Base-by-base conservation (phyloP, 1,140 invertebrate species). In the Drosophila miranda region DNA sequence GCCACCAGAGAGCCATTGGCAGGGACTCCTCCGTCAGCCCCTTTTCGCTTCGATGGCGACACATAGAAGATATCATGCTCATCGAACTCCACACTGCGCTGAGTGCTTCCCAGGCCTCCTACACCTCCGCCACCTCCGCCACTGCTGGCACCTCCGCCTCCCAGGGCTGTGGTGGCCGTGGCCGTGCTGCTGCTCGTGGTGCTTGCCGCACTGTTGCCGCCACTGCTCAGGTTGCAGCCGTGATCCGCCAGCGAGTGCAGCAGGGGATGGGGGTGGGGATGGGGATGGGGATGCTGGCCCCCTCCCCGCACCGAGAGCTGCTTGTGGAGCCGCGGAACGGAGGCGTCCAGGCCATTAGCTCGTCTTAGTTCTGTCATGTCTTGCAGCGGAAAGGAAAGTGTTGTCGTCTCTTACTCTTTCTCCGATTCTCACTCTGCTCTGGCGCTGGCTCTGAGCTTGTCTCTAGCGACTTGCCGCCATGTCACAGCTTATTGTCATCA, bases 21-120 rank as follows among this genome's bases (percentile, higher is more conserved):
- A 2, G 78, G 75, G 2, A 63, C 23, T 45, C 67, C 56, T 14
- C 55, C 26, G 1, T 30, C 23, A 23, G 46, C 73, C 21, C 72
- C 71, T 90, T 90, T 90, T 87, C 84, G 84, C 51, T 90, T 90
- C 8, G 89, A 81, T 1, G 89, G 89, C 9, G 89, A 90, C 0
- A 90, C 83, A 55, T 90, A 90, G 57, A 89, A 90, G 44, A 90
- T 83, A 50, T 90, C 89, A 44, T 90, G 83, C 54, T 90, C 89
- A 44, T 90, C 89, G 51, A 90, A 90, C 42, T 89, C 87, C 6
- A 89, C 54, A 56, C 76, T 62, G 28, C 63, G 70, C 6, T 74
- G 70, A 13, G 19, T n/a, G 14, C 23, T 19, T 7, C 52, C 46
- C 30, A 34, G 30, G 1, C 7, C 28, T 43, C 54, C 34, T 43